phyloP scores from a whole-genome alignment of 2,113 vertebrate species.

The Tachysurus fulvidraco region DNA sequence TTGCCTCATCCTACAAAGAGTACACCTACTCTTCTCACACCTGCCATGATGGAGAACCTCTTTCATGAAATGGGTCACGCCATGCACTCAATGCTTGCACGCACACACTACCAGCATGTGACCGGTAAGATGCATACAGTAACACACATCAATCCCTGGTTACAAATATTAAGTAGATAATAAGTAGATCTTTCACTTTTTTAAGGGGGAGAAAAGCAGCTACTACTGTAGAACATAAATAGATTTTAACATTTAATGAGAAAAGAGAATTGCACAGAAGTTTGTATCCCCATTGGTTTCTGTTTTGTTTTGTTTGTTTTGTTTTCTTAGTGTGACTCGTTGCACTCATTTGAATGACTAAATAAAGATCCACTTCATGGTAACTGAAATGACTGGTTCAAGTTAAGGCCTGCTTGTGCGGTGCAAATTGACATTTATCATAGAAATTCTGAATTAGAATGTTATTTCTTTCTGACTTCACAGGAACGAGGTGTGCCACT shows the following conservation, averaged over 20 bases:
- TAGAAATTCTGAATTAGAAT: neutral
- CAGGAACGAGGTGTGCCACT: constrained; percentile 94
- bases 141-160: neutral
- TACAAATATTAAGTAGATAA: neutral
- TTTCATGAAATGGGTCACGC: constrained; percentile 99
- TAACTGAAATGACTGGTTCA: too few relatives aligned
- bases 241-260: neutral
- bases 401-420: neutral
- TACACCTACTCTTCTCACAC: constrained; percentile 83
- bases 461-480: neutral
- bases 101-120: constrained; percentile 93
- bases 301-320: neutral
- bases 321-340: neutral
- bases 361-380: neutral
- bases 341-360: neutral
- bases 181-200: neutral
- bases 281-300: neutral
- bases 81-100: constrained; percentile 98
- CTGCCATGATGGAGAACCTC: constrained; percentile 98
- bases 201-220: neutral
- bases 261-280: neutral
- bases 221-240: neutral
- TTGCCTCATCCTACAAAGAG: constrained; percentile 78
- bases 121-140: constrained; percentile 76
- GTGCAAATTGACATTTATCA: neutral